Base-by-base conservation (phyloP, 2,888 invertebrate species). In the Hypena proboscidalis region DNA sequence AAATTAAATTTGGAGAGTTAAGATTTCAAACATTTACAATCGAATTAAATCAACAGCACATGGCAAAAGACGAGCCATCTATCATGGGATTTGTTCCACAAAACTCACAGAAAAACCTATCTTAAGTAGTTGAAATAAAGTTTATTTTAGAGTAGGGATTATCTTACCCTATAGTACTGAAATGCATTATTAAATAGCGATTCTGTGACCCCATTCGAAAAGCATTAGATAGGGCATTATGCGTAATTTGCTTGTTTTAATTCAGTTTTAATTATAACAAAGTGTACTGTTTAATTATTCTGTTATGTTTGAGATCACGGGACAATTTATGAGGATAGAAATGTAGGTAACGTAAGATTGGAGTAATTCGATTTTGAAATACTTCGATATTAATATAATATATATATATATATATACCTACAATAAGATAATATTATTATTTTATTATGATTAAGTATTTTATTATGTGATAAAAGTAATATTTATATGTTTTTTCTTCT, bases 161-260 rank as follows among this genome's bases (percentile, higher is more conserved):
- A 0, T 0, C 0, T 9, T 40, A 70, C 79, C 78, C 77, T 60
- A 38, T 42, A 46, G 50, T 73, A 72, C 71, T 67, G 65, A 70
- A 71, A 76, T 90, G 77, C 86, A 88, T 87, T 83, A 88, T 87
- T 89, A 86, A 90, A 75, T 52, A 82, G 72, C 58, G 71, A 80
- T 81, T 80, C 70, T 69, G 69, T 85, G 85, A 89, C 89, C 89
- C 89, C 71, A 87, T 87, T 86, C 65, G 74, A 80, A 80, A 74
- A 50, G 77, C 82, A 87, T 88, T 84, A 85, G 77, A 71, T 57
- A 66, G 72, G 69, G 77, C 59, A 86, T 85, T 81, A 84, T 74
- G 70, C 74, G 72, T 85, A 86, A 88, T 89, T 88, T 83, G 83
- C 83, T 85, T 85, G 88, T 89, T 85, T 86, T 88, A 89, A 89